A percentile compares a stretch with the other conserved stretches of the same genome.
These are phyloP conservation scores for Zygogramma bicolorata DNA, from an alignment of 2,888 invertebrate genomes.

Conservation along the genomic window DNA sequence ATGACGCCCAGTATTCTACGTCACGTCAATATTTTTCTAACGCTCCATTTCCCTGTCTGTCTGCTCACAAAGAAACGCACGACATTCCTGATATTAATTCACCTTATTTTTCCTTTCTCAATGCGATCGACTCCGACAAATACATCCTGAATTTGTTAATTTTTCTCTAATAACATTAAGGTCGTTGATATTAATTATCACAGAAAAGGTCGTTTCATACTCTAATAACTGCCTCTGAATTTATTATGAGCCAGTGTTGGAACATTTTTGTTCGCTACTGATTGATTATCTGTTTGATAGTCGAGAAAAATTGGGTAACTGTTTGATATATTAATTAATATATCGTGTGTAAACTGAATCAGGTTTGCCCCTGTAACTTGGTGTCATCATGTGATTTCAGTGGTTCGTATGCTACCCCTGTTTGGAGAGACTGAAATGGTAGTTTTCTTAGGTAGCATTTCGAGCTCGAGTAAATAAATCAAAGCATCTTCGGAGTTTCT, in stretches of 20 bases:
- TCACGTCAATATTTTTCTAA: background rate
- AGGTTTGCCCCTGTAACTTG: too few species aligned
- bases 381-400: too few species aligned
- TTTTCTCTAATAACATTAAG: slow-evolving; percentile 49
- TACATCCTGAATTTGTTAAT: slow-evolving; percentile 51
- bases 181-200: slow-evolving; percentile 50
- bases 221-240: slow-evolving; percentile 49
- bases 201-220: slow-evolving; percentile 52
- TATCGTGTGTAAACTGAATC: too few species aligned
- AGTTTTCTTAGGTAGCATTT: too few species aligned
- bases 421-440: too few species aligned
- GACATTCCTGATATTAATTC: slow-evolving; percentile 34
- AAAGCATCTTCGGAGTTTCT: too few species aligned
- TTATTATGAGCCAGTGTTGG: slow-evolving; percentile 3
- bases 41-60: background rate
- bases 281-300: slow-evolving; percentile 10
- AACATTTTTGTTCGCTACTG: slow-evolving; percentile 14
- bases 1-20: background rate
- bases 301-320: background rate
- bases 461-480: too few species aligned
- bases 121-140: slow-evolving; percentile 45
- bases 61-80: slow-evolving; percentile 26
- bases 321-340: too few species aligned
- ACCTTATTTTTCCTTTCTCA: slow-evolving; percentile 42
- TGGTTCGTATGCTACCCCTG: too few species aligned